Evolutionary conservation across 2,797 vertebrate genomes (phyloP), one percentile per base, ranked within the genome.

Genomic region (Xiphorhynchus erythropygius): DNA sequence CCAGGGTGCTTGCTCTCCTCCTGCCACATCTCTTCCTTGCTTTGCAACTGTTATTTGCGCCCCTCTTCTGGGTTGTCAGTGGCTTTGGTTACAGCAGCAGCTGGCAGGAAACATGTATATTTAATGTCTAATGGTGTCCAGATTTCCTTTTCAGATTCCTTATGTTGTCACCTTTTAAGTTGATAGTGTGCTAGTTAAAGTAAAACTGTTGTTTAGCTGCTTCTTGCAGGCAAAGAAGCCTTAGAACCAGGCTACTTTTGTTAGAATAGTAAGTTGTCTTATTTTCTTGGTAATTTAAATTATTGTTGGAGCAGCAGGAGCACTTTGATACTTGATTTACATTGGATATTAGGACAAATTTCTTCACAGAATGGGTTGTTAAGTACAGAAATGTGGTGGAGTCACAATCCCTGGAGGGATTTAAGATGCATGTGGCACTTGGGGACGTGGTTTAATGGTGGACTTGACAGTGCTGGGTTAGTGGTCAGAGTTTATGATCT

Each of bases 381-480:
- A 55, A 17, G 27, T 30, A 11, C 10, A 33, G 22, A 65, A 28
- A 4, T 0, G 0, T 19, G 44, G 25, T 15, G 5, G 17, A 65
- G 6, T 74, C n/a, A 1, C 30, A 27, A 25, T 28, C 23, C 33
- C 24, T 50, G 50, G 35, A 35, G 13, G 18, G 25, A 22, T 47
- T 74, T 9, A 33, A 46, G 52, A 41, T 69, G 21, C 0, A 0
- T 5, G 5, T 50, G 12, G 24, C 0, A 1, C 8, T 3, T 33
- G 3, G 17, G 55, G 22, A 23, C 1, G 0, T 22, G 37, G 41
- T 60, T 52, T n/a, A 52, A 16, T 30, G 18, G 21, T 64, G 46
- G 23, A 7, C 28, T 65, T 71, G 41, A 11, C 32, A n/a, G 10
- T 13, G 11, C 9, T 63, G 16, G 7, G 12, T 83, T 82, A 18